Evolutionary conservation across 2,797 vertebrate genomes (phyloP).

Genomic region (Gallinago solitaria): DNA sequence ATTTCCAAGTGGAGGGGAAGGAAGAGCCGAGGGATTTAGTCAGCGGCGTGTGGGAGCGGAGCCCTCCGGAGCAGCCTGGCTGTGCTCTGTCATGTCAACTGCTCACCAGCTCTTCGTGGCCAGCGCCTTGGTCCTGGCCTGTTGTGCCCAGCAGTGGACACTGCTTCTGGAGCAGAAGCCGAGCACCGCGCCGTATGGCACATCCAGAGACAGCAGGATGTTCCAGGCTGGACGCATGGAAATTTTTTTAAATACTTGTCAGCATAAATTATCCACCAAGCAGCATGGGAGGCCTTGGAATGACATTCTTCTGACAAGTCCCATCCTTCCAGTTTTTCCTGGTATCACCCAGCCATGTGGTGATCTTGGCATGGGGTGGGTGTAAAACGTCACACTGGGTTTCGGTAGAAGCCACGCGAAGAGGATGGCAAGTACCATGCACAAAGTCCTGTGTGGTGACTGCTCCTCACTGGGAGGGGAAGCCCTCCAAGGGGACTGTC

Average conservation of each 20-base stretch:
- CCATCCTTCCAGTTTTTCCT: background rate
- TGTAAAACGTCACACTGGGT: background rate
- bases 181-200: background rate
- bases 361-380: background rate
- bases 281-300: background rate
- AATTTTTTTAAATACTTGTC: background rate
- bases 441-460: background rate
- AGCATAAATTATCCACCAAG: background rate
- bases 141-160: background rate
- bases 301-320: background rate
- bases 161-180: background rate
- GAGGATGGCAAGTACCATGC: background rate
- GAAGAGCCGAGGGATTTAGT: background rate
- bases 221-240: background rate
- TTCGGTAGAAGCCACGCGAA: rapidly evolving
- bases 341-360: background rate
- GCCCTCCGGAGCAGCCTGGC: background rate
- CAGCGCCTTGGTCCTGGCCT: background rate
- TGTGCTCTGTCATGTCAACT: background rate
- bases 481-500: background rate
- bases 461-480: rapidly evolving
- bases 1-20: background rate
- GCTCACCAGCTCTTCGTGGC: background rate
- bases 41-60: rapidly evolving
- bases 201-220: background rate